Evolutionary conservation across 2,797 vertebrate genomes (phyloP).

Genomic region (Varecia variegata): DNA sequence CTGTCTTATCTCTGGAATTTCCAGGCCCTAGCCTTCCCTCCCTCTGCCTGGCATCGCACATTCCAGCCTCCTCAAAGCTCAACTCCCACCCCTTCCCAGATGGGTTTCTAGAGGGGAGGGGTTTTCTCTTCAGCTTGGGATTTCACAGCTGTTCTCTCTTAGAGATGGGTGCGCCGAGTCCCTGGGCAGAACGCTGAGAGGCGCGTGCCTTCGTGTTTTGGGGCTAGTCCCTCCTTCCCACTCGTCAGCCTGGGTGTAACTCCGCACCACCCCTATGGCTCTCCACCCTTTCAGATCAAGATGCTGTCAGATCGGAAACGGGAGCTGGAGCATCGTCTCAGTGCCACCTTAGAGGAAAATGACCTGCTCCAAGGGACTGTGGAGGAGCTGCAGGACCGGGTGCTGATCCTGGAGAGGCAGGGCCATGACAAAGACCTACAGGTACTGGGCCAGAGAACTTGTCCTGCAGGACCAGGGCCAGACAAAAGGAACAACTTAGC

Average conservation of each 20-base stretch:
- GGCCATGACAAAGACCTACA: slow-evolving; percentile 95
- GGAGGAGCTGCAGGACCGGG: slow-evolving; percentile 93
- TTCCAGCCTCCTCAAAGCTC: slow-evolving; percentile 78
- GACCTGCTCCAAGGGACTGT: slow-evolving; percentile 93
- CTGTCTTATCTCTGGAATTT: slow-evolving; percentile 74
- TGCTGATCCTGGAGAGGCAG: slow-evolving; percentile 92
- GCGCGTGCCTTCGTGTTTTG: not conserved
- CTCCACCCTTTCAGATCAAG: slow-evolving; percentile 89
- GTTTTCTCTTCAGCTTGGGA: slow-evolving; percentile 32
- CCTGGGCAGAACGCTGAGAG: not conserved
- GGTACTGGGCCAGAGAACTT: slow-evolving; percentile 82
- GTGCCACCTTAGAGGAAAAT: slow-evolving; percentile 92
- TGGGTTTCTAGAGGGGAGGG: slow-evolving; percentile 47
- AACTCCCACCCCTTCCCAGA: slow-evolving; percentile 65
- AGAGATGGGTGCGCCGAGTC: not conserved
- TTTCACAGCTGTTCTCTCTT: slow-evolving; percentile 37
- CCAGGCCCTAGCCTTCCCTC: slow-evolving; percentile 71
- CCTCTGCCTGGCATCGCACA: slow-evolving; percentile 85
- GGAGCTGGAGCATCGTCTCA: slow-evolving; percentile 92
- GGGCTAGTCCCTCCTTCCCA: not conserved
- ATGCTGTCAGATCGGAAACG: slow-evolving; percentile 95
- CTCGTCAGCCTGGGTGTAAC: not conserved
- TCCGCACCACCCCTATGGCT: not conserved
- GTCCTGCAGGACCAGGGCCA: not conserved
- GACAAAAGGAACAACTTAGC: not conserved